Conservation (phyloP, 2,113 vertebrate genomes). For the Corythornis cristatus region DNA sequence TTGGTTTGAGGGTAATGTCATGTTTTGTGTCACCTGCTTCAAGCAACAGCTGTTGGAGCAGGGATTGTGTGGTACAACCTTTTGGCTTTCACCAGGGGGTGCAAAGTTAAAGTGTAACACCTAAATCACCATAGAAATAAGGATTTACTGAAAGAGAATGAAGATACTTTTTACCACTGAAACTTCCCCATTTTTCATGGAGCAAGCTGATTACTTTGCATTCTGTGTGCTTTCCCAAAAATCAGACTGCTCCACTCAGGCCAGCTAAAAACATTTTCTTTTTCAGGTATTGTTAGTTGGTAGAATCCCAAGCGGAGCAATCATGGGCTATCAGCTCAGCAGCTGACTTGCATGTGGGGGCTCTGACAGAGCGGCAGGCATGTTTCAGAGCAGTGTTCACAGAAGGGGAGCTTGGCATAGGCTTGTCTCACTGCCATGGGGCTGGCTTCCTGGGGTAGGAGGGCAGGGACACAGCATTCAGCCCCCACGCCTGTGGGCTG, state of each 20-base stretch:
- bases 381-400: accelerated
- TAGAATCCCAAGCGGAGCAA: neutral
- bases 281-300: neutral
- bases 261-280: neutral
- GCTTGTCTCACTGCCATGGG: accelerated
- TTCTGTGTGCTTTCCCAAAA: neutral
- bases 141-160: neutral
- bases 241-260: accelerated
- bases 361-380: accelerated
- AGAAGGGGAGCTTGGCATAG: neutral
- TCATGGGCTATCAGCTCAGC: neutral
- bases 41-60: neutral
- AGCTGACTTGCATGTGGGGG: neutral
- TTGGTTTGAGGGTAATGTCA: neutral
- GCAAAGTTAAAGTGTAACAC: neutral
- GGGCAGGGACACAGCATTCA: neutral
- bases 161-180: neutral
- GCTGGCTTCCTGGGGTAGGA: neutral
- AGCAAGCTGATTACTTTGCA: neutral
- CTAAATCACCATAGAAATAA: neutral
- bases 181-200: neutral
- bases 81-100: neutral
- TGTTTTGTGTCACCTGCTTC: neutral
- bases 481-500: neutral
- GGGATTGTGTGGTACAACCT: neutral